Evolutionary conservation across 2,888 invertebrate species (phyloP).

Genomic region (Leptopterna dolabrata): DNA sequence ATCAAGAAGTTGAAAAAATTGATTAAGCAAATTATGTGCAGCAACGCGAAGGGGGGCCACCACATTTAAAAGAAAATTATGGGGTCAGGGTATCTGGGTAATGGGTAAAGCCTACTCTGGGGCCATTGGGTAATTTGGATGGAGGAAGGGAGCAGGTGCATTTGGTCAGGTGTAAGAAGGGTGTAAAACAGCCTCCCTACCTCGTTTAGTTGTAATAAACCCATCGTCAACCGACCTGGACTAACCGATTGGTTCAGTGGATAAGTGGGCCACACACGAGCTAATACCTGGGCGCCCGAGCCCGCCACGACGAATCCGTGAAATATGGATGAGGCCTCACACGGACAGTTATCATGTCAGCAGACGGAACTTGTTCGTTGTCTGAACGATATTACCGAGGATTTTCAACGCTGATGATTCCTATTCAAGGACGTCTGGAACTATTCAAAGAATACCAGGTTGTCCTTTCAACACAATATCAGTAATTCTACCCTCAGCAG

Average conservation of each 20-base stretch:
- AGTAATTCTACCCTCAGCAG: no score
- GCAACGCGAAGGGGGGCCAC: not conserved
- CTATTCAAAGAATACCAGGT: no score
- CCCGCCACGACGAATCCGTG: not conserved
- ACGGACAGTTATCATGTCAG: not conserved
- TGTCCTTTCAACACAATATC: no score
- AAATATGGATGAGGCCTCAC: conserved; percentile 1
- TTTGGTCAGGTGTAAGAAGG: conserved; percentile 33
- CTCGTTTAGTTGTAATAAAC: conserved; percentile 27
- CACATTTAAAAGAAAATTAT: not conserved
- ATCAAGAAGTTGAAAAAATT: not conserved
- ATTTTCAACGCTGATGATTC: no score
- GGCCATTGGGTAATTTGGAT: not conserved
- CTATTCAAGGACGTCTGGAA: no score
- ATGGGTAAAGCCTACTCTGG: not conserved
- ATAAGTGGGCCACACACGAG: conserved; percentile 37
- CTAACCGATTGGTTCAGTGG: conserved; percentile 19
- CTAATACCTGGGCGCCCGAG: not conserved
- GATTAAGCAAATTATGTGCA: not conserved
- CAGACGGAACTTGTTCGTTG: no score
- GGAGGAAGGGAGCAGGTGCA: conserved; percentile 5
- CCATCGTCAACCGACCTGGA: conserved; percentile 8
- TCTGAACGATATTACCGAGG: no score
- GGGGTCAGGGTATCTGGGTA: not conserved
- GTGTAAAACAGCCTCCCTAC: conserved; percentile 26